Evolutionary conservation across 2,113 vertebrate species (phyloP).

Genomic region (Okapia johnstoni): DNA sequence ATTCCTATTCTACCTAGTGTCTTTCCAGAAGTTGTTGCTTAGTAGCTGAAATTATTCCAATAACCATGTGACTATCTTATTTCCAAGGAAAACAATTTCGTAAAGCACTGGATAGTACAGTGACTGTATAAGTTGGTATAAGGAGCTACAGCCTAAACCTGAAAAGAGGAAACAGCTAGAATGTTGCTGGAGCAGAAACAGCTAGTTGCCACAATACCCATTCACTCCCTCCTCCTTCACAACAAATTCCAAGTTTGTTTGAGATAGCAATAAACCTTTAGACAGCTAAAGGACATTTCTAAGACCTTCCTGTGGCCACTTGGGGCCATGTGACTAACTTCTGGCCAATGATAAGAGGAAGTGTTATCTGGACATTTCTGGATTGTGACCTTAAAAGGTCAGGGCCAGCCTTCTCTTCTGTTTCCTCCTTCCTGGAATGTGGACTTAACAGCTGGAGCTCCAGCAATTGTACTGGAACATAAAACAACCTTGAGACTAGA

Average conservation of each 20-base stretch:
- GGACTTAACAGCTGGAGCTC: neutral
- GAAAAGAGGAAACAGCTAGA: neutral
- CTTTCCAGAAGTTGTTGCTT: neutral
- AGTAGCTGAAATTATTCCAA: neutral
- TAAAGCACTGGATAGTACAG: neutral
- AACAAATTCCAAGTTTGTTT: neutral
- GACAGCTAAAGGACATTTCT: neutral
- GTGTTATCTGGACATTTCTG: neutral
- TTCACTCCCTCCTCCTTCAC: neutral
- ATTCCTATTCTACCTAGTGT: neutral
- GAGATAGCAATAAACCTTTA: neutral
- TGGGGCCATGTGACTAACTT: neutral
- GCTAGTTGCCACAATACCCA: neutral
- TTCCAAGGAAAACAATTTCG: constrained; percentile 18
- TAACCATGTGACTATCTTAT: neutral
- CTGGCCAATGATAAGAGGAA: neutral
- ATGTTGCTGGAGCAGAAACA: neutral
- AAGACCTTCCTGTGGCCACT: neutral
- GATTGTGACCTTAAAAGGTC: neutral
- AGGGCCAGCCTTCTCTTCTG: neutral
- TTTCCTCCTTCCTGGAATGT: neutral
- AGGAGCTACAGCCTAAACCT: neutral
- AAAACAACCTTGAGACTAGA: neutral
- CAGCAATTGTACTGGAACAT: neutral
- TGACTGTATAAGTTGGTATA: neutral